These are phyloP conservation scores for Caenorhabditis sp. DNA, from an alignment of 2,888 invertebrate species.

Conservation along the genomic window DNA sequence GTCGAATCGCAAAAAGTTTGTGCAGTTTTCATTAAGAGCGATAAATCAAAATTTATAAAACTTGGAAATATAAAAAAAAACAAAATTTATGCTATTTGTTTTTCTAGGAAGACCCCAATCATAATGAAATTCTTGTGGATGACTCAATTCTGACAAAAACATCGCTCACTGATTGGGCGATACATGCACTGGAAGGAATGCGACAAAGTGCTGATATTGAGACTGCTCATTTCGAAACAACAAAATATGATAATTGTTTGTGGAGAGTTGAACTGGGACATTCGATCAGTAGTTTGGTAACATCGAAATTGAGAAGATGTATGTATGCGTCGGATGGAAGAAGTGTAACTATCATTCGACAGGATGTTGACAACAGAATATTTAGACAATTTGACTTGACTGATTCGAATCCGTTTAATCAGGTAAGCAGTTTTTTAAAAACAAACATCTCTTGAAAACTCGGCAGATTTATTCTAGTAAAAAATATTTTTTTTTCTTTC, in stretches of 20 bases:
- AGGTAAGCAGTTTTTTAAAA: constrained; percentile 14
- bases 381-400: constrained; percentile 36
- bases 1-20: not conserved
- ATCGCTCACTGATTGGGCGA: constrained; percentile 67
- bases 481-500: constrained; percentile 11
- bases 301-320: constrained; percentile 38
- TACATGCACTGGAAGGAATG: constrained; percentile 65
- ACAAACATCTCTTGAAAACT: not conserved
- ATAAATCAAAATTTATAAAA: not conserved
- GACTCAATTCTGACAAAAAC: constrained; percentile 46
- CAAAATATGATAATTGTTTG: constrained; percentile 23
- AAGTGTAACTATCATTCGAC: constrained; percentile 31
- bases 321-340: constrained; percentile 31
- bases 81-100: not conserved
- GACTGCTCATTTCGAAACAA: constrained; percentile 5
- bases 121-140: constrained; percentile 13
- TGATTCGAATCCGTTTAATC: constrained; percentile 44
- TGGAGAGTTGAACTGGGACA: constrained; percentile 24
- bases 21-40: too few species aligned
- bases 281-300: constrained; percentile 12
- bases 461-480: not conserved
- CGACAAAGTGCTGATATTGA: constrained; percentile 59
- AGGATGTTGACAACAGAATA: constrained; percentile 23
- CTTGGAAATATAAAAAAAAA: not conserved
- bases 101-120: constrained; percentile 7